Conservation (phyloP, 92 coral and sea anemone species). For the Zoanthus gigantus region DNA sequence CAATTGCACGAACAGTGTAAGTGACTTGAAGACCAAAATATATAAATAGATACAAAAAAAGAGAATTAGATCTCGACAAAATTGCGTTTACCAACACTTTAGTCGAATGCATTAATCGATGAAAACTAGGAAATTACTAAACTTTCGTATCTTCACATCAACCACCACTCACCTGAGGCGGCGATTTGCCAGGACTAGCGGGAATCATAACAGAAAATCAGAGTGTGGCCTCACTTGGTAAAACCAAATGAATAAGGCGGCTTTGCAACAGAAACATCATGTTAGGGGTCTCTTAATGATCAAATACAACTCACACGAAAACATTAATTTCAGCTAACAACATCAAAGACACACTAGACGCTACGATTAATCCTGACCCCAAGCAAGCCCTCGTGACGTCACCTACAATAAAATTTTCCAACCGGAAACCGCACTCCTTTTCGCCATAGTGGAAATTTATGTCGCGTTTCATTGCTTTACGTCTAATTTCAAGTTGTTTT, state of each 20-base stretch:
- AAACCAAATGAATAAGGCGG: constrained; percentile 11
- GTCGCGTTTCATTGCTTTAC: neutral
- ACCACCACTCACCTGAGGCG: constrained; percentile 58
- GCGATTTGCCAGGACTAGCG: constrained; percentile 50
- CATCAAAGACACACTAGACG: constrained; percentile 24
- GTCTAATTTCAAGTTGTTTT: neutral
- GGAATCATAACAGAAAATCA: constrained; percentile 43
- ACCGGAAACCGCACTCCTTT: constrained; percentile 8
- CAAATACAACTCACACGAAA: neutral
- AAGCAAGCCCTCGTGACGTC: constrained; percentile 30
- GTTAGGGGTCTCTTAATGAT: neutral
- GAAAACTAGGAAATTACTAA: constrained; percentile 10
- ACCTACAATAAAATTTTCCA: neutral
- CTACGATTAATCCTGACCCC: neutral
- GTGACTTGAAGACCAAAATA: neutral
- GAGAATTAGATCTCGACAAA: neutral
- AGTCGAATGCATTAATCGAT: neutral
- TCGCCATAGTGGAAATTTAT: neutral
- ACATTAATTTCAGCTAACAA: constrained; percentile 15
- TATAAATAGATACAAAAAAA: neutral
- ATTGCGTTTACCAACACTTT: neutral
- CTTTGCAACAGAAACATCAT: constrained; percentile 7
- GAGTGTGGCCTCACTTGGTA: constrained; percentile 10
- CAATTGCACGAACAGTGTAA: neutral
- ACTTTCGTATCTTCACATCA: constrained; percentile 13